Base-by-base conservation (phyloP, 2,113 vertebrate genomes). In the Rallus limicola region DNA sequence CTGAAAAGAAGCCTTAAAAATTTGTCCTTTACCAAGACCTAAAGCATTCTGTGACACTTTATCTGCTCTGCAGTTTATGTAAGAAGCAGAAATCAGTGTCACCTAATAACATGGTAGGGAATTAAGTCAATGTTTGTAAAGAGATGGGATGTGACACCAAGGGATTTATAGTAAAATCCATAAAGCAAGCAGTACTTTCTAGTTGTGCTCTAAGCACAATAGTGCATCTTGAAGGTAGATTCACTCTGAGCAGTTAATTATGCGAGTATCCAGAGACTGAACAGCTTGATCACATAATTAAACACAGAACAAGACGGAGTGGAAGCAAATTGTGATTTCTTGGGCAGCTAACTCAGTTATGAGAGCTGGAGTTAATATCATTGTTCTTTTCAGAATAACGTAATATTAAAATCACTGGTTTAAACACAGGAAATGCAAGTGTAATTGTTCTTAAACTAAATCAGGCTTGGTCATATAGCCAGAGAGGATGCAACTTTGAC, bases 401-500 rank as follows among this genome's bases (percentile, higher is more conserved):
- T 75, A 84, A 62, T 88, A 79, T 79, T 79, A 82, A 79, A 74
- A 72, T 82, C 70, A 67, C 64, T 60, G 16, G 68, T 87, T 93
- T 69, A 97, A 95, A 94, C 94, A 92, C 38, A 82, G 96, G 96
- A 97, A 97, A 90, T 75, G 44, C 74, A 80, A 87, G 94, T 92
- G 89, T 86, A 72, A 95, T 97, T 92, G 74, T 93, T 96, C 94
- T 85, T 68, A 48, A 90, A 62, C 78, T 69, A 64, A 89, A 63
- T 85, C 58, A 82, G 84, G 21, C 81, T 78, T 91, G 89, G 62
- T 86, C 67, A 76, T 55, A 50, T 50, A 90, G 89, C 93, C 91
- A 93, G 65, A 92, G 75, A 95, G 95, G 95, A 96, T 97, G 90
- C 93, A 94, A 38, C 95, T 97, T 92, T 97, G 96, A 95, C 93